These are phyloP conservation scores for Synanthedon formicaeformis DNA, from an alignment of 2,888 invertebrate species.

Conservation along the genomic window DNA sequence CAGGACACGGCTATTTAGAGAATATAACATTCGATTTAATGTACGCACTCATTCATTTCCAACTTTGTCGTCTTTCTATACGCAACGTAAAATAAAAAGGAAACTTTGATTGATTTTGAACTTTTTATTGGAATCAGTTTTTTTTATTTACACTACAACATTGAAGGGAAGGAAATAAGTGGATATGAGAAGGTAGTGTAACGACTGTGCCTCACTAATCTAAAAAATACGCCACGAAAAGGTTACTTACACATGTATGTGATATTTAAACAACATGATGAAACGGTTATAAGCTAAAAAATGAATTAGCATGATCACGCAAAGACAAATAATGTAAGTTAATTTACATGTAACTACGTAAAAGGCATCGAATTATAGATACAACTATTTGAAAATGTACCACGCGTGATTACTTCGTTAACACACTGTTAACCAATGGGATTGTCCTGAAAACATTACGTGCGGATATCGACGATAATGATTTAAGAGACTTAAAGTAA, in stretches of 20 bases:
- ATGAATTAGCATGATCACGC: constrained; percentile 51
- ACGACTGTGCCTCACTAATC: not conserved
- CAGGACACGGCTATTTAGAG: constrained; percentile 22
- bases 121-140: constrained; percentile 5
- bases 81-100: constrained; percentile 4
- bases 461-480: constrained; percentile 36
- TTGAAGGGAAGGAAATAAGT: too few species aligned
- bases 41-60: constrained; percentile 14
- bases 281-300: constrained; percentile 62
- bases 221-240: not conserved
- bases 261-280: constrained; percentile 57
- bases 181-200: not conserved
- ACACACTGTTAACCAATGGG: constrained; percentile 47
- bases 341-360: constrained; percentile 57
- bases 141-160: not conserved
- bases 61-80: constrained; percentile 20
- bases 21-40: constrained; percentile 27
- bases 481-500: constrained; percentile 15
- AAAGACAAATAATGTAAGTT: constrained; percentile 60
- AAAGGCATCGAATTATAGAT: constrained; percentile 58
- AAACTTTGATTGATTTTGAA: constrained; percentile 1
- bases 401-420: constrained; percentile 59
- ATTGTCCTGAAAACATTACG: constrained; percentile 41
- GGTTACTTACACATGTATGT: constrained; percentile 11
- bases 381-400: constrained; percentile 61